Evolutionary conservation across 2,797 vertebrate species (phyloP).

Genomic region (Bufotes viridis): DNA sequence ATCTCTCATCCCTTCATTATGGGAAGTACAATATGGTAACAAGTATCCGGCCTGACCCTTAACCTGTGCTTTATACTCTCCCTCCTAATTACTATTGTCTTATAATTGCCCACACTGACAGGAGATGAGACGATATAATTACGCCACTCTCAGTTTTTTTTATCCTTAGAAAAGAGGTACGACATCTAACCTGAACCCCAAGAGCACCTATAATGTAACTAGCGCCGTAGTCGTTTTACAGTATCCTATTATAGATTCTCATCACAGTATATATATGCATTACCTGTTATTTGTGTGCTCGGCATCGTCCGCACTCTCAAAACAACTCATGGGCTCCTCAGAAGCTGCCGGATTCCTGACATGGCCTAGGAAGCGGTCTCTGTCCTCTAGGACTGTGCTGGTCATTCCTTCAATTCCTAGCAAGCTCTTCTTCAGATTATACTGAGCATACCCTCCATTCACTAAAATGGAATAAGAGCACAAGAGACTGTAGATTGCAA

Average conservation of each 20-base stretch:
- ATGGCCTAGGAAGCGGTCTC: conserved; percentile 72
- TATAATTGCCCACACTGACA: conserved; percentile 70
- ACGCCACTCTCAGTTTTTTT: conserved; percentile 49
- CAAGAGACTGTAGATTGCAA: background rate
- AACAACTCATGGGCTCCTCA: conserved; percentile 77
- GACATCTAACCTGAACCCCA: conserved; percentile 14
- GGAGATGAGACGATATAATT: conserved; percentile 56
- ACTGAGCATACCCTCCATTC: conserved; percentile 79
- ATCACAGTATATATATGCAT: background rate
- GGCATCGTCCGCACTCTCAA: conserved; percentile 78
- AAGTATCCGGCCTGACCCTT: conserved; percentile 86
- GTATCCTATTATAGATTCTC: background rate
- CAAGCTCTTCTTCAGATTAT: conserved; percentile 80
- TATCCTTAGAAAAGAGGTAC: background rate
- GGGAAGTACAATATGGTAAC: conserved; percentile 86
- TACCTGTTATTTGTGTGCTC: conserved; percentile 84
- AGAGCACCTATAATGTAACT: background rate
- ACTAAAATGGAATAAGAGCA: conserved; percentile 72
- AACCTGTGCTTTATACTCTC: conserved; percentile 80
- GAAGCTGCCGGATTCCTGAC: conserved; percentile 73
- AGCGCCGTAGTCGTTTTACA: background rate
- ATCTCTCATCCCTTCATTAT: conserved; percentile 92
- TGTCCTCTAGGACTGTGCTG: conserved; percentile 79
- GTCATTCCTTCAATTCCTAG: conserved; percentile 79
- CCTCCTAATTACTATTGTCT: conserved; percentile 73